Conservation (phyloP, 2,888 invertebrate species). For the Hedya salicella region DNA sequence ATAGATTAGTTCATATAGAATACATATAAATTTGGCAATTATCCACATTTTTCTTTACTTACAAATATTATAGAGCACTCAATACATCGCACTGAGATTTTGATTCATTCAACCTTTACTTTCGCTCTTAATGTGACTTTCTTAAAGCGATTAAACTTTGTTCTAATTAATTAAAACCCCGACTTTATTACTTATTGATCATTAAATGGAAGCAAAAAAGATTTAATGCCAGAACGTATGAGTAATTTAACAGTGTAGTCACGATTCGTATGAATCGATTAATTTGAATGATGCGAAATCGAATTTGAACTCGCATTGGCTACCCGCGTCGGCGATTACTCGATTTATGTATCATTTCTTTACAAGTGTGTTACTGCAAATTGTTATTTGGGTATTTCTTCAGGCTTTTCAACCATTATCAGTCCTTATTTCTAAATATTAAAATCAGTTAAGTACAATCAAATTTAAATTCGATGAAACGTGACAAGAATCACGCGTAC, state of each 20-base stretch:
- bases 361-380: slow-evolving; percentile 30
- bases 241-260: slow-evolving; percentile 49
- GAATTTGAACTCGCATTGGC: slow-evolving; percentile 42
- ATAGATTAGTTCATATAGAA: no score
- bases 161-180: slow-evolving; percentile 41
- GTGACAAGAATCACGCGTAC: no score
- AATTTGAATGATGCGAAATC: slow-evolving; percentile 48
- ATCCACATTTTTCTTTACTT: no score
- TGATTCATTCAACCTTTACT: slow-evolving; percentile 10
- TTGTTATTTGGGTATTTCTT: slow-evolving; percentile 23
- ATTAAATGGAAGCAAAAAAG: slow-evolving; percentile 44
- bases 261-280: slow-evolving; percentile 53
- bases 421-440: no score
- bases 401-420: no score
- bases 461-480: no score
- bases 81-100: no score
- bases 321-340: slow-evolving; percentile 30
- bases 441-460: no score
- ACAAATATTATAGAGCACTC: no score
- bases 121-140: slow-evolving; percentile 29
- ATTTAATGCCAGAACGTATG: slow-evolving; percentile 48
- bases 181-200: slow-evolving; percentile 45
- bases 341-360: slow-evolving; percentile 41
- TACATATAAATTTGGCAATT: no score
- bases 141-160: slow-evolving; percentile 25